phyloP scores from a whole-genome alignment of 2,888 invertebrate species.

The Cosmorhoe ocellata region DNA sequence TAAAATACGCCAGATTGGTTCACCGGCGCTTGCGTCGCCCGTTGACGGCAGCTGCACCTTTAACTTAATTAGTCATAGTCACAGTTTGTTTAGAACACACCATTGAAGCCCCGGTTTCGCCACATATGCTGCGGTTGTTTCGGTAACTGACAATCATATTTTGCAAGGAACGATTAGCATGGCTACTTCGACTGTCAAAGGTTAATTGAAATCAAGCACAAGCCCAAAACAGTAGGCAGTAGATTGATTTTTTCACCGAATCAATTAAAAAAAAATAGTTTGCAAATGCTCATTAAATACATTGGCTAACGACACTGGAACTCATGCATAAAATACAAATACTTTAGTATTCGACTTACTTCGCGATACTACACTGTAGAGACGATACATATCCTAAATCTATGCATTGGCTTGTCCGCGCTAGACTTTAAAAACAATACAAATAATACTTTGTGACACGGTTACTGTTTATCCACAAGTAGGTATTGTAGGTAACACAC shows the following conservation, averaged over 20 bases:
- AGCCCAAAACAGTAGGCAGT: background rate
- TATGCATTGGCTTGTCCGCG: background rate
- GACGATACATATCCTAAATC: too few species aligned
- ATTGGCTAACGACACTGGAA: too few species aligned
- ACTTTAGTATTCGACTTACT: too few species aligned
- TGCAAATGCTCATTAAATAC: too few species aligned
- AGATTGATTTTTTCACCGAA: too few species aligned
- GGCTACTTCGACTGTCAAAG: constrained; percentile 17
- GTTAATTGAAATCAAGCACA: constrained; percentile 20
- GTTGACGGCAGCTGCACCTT: background rate
- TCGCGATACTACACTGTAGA: too few species aligned
- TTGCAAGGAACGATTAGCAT: constrained; percentile 18
- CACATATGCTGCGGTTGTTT: constrained; percentile 18
- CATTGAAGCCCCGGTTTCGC: constrained; percentile 16
- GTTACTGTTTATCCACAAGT: background rate
- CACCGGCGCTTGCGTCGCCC: too few species aligned
- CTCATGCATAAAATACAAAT: too few species aligned
- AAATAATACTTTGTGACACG: constrained; percentile 4
- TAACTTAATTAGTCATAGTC: constrained; percentile 20
- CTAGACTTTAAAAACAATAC: constrained; percentile 8
- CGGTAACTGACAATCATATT: constrained; percentile 16
- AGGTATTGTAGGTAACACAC: background rate
- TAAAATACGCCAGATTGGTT: too few species aligned
- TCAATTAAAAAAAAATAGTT: too few species aligned
- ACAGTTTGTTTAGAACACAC: constrained; percentile 8